Evolutionary conservation across 2,113 vertebrate species (phyloP).

Genomic region (Austrofundulus limnaeus): DNA sequence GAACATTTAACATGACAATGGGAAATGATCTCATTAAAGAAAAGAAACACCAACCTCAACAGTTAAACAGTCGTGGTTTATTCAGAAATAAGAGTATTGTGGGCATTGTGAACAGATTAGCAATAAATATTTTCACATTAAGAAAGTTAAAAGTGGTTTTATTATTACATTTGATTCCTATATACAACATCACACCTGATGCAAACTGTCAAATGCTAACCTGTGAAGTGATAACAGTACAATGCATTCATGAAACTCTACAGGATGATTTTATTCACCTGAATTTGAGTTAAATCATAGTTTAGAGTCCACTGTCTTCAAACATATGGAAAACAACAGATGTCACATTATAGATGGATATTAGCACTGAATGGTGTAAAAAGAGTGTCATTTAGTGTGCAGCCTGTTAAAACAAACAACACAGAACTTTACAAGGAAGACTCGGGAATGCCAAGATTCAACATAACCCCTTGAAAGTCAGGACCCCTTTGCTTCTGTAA

Average conservation of each 20-base stretch:
- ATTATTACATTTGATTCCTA: constrained; percentile 33
- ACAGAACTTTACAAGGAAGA: constrained; percentile 52
- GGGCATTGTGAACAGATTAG: constrained; percentile 34
- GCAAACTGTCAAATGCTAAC: constrained; percentile 11
- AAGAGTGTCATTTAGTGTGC: constrained; percentile 6
- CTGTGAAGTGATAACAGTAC: not conserved
- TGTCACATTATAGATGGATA: constrained; percentile 2
- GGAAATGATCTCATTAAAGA: not conserved
- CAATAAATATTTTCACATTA: constrained; percentile 38
- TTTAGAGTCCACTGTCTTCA: not conserved
- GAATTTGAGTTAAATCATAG: constrained; percentile 9
- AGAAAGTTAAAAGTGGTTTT: constrained; percentile 34
- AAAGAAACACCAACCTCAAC: constrained; percentile 5
- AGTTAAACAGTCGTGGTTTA: constrained; percentile 58
- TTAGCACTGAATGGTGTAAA: constrained; percentile 2
- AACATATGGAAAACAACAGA: constrained; percentile 1
- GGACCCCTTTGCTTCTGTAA: not conserved
- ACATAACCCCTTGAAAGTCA: not conserved
- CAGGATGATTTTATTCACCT: constrained; percentile 1
- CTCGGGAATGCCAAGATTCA: constrained; percentile 28
- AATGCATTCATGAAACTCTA: not conserved
- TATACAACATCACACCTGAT: constrained; percentile 28
- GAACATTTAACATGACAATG: no score
- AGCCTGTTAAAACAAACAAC: constrained; percentile 14
- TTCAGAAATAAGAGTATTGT: constrained; percentile 43